phyloP scores from a whole-genome alignment of 2,888 invertebrate genomes.

The Uloborus plumipes region DNA sequence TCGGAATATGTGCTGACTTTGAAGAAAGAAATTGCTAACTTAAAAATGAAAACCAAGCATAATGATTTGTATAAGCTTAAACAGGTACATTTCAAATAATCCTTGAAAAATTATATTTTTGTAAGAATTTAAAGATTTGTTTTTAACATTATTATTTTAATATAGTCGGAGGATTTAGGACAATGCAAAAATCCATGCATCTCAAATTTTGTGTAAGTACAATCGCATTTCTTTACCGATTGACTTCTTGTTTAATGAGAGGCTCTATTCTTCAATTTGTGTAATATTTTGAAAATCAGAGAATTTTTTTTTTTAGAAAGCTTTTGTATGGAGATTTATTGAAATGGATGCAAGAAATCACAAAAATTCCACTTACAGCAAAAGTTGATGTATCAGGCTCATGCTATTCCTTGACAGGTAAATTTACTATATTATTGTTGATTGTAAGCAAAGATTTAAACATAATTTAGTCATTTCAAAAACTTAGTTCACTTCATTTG shows the following conservation, averaged over 20 bases:
- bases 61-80: constrained; percentile 92
- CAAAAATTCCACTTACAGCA: constrained; percentile 80
- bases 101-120: no score
- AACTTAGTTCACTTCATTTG: neutral
- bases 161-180: constrained; percentile 75
- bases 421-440: constrained; percentile 16
- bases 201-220: neutral
- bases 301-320: constrained; percentile 45
- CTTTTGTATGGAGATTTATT: constrained; percentile 68
- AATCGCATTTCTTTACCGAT: neutral
- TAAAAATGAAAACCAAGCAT: constrained; percentile 82
- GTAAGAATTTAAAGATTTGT: no score
- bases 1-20: constrained; percentile 33
- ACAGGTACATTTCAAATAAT: constrained; percentile 75
- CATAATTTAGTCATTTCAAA: neutral
- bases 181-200: constrained; percentile 38
- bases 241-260: neutral
- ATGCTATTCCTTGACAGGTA: constrained; percentile 73
- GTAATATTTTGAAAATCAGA: constrained; percentile 16
- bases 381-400: constrained; percentile 75
- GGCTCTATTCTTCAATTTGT: neutral
- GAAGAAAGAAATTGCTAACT: constrained; percentile 61
- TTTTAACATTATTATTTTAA: no score
- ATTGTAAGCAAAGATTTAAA: neutral
- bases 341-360: constrained; percentile 77